Percentiles rank a stretch among this genome's conserved stretches.
phyloP scores from a whole-genome alignment of 2,797 vertebrate species.

The Oceanodroma leucorhoa region DNA sequence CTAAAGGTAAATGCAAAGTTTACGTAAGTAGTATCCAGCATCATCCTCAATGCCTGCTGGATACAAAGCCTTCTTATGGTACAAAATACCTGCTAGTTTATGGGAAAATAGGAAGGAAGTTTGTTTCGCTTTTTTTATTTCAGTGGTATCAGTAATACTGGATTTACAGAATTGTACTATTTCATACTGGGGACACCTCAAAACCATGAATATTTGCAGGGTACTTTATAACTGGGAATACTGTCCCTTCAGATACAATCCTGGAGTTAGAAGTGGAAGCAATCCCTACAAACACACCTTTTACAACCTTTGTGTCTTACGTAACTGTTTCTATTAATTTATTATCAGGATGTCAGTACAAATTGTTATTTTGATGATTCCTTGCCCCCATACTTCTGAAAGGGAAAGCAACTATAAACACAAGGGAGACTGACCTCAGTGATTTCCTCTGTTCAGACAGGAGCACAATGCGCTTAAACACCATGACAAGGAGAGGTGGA shows the following conservation, averaged over 20 bases:
- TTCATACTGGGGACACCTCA: not conserved
- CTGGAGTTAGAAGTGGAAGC: not conserved
- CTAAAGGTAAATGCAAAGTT: not conserved
- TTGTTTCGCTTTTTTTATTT: not conserved
- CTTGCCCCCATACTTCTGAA: conserved; percentile 31
- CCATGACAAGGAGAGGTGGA: conserved; percentile 27
- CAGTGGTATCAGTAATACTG: not conserved
- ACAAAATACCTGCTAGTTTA: not conserved
- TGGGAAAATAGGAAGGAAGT: not conserved
- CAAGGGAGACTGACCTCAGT: conserved; percentile 52
- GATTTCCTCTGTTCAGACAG: conserved; percentile 48
- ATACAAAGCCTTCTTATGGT: not conserved
- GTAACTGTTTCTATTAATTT: conserved; percentile 17
- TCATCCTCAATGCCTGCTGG: not conserved
- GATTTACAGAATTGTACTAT: not conserved
- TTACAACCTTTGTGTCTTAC: not conserved
- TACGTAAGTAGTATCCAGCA: not conserved
- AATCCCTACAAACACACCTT: not conserved
- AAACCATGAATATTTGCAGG: not conserved
- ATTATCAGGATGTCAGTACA: conserved; percentile 29
- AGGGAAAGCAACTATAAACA: conserved; percentile 60
- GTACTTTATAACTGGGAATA: not conserved
- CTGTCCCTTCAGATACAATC: not conserved
- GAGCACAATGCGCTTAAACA: conserved; percentile 24
- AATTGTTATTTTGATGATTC: conserved; percentile 41